Evolutionary conservation across 2,797 vertebrate species (phyloP).

Genomic region (Ibycter americanus): DNA sequence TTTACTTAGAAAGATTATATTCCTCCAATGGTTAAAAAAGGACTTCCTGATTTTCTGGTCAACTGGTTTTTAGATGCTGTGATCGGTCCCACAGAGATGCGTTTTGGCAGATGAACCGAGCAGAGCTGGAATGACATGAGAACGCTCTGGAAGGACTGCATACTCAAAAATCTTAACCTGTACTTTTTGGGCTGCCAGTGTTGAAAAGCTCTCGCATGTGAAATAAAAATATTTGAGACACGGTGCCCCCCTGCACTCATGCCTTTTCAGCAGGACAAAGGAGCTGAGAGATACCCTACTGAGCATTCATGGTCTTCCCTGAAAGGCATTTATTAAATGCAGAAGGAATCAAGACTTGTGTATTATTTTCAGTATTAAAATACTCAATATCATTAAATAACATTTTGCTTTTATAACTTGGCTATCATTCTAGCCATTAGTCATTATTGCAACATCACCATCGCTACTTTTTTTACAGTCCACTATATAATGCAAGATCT

Average conservation of each 20-base stretch:
- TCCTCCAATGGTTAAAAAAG: background rate
- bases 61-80: background rate
- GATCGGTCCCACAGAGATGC: background rate
- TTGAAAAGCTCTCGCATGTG: background rate
- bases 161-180: background rate
- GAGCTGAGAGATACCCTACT: background rate
- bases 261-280: background rate
- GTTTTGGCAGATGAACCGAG: conserved; percentile 5
- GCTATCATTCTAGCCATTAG: background rate
- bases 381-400: background rate
- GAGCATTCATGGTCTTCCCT: background rate
- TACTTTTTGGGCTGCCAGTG: background rate
- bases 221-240: background rate
- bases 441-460: background rate
- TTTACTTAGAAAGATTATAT: background rate
- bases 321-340: background rate
- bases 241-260: background rate
- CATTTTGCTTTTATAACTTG: background rate
- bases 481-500: background rate
- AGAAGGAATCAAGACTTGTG: background rate
- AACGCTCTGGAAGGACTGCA: background rate
- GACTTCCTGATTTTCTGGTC: background rate
- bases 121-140: background rate
- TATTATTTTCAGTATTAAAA: background rate
- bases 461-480: background rate